phyloP scores from a whole-genome alignment of 2,888 invertebrate genomes.

The Apodemia hepburni region DNA sequence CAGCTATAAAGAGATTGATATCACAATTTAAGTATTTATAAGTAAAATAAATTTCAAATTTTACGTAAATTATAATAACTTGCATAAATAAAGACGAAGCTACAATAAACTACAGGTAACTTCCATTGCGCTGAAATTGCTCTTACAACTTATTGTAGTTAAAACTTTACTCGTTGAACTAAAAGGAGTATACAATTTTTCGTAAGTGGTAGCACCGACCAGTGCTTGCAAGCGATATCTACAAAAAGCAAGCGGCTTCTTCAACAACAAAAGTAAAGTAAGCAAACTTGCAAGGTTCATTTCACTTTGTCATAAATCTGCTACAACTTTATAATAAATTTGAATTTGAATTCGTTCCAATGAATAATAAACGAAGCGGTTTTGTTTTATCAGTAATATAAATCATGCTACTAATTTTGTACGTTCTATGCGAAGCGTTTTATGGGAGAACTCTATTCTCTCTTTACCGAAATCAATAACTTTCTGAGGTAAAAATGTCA shows the following conservation, averaged over 20 bases:
- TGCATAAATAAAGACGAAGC: not conserved
- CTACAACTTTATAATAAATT: conserved; percentile 12
- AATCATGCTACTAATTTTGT: not conserved
- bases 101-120: not conserved
- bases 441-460: too few relatives aligned
- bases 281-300: conserved; percentile 23
- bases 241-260: conserved; percentile 22
- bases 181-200: conserved; percentile 24
- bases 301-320: conserved; percentile 21
- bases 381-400: not conserved
- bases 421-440: too few relatives aligned
- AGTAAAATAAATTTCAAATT: too few relatives aligned
- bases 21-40: too few relatives aligned
- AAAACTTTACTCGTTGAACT: conserved; percentile 18
- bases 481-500: too few relatives aligned
- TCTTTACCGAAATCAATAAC: too few relatives aligned
- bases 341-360: not conserved
- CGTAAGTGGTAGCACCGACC: conserved; percentile 19
- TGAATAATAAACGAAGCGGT: not conserved
- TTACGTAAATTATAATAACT: not conserved
- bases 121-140: conserved; percentile 9
- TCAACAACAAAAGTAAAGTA: conserved; percentile 26
- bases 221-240: conserved; percentile 26
- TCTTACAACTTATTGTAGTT: conserved; percentile 9
- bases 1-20: too few relatives aligned